Percentiles rank a stretch among this genome's conserved stretches.
These are phyloP conservation scores for Eupithecia abbreviata DNA, from an alignment of 2,888 invertebrate genomes.

Conservation along the genomic window DNA sequence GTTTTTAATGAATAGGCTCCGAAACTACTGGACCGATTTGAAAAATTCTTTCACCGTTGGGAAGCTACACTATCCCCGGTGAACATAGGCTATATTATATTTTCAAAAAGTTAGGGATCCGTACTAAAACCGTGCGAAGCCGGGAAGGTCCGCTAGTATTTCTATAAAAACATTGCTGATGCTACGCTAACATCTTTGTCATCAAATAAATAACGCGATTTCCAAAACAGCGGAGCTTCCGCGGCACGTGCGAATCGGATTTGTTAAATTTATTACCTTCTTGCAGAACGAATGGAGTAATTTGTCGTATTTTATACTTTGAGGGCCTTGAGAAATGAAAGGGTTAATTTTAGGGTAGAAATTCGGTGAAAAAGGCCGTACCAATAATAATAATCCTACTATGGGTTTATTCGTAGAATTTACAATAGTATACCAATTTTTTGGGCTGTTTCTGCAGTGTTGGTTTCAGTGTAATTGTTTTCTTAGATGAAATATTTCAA, in stretches of 20 bases:
- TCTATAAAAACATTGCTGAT: slow-evolving; percentile 38
- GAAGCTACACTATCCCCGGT: too few species aligned
- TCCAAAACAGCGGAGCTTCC: slow-evolving; percentile 61
- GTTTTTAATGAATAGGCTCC: too few species aligned
- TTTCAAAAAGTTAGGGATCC: too few species aligned
- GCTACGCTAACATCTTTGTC: slow-evolving; percentile 57
- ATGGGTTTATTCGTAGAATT: neutral
- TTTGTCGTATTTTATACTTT: slow-evolving; percentile 15
- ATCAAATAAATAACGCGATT: slow-evolving; percentile 67
- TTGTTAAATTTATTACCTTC: slow-evolving; percentile 81
- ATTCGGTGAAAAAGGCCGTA: neutral
- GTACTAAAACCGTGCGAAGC: too few species aligned
- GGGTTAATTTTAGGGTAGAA: neutral
- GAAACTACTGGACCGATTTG: too few species aligned
- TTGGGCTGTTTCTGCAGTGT: neutral
- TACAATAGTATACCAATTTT: neutral
- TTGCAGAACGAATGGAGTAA: slow-evolving; percentile 33
- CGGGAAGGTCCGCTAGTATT: slow-evolving; percentile 8
- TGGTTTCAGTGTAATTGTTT: neutral
- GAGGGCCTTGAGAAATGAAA: neutral
- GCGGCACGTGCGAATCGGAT: slow-evolving; percentile 80
- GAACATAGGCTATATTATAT: too few species aligned
- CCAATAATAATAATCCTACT: neutral
- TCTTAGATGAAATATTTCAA: neutral
- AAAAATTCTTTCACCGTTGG: too few species aligned